phyloP scores from a whole-genome alignment of 1,140 invertebrate species.

The Pectinophora gossypiella region DNA sequence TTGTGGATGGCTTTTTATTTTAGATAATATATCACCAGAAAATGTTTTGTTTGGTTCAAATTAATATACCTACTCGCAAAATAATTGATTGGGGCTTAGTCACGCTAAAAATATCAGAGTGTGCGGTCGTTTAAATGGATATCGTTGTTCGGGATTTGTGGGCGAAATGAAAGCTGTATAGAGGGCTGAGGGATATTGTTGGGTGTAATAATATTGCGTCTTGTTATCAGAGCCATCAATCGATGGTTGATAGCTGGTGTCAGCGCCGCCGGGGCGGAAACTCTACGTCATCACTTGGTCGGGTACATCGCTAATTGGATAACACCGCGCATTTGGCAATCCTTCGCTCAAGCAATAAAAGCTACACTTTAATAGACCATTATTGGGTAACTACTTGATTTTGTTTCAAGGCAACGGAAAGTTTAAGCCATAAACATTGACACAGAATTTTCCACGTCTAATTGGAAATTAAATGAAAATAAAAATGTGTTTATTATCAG shows the following conservation, averaged over 20 bases:
- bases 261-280: conserved; percentile 5
- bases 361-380: conserved; percentile 13
- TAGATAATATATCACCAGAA: too few relatives aligned
- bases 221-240: conserved; percentile 22
- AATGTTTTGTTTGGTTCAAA: too few relatives aligned
- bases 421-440: background rate
- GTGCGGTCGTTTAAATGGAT: too few relatives aligned
- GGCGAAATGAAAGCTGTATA: background rate
- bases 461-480: too few relatives aligned
- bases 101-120: too few relatives aligned
- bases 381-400: background rate
- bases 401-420: background rate
- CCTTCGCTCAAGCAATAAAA: conserved; percentile 7
- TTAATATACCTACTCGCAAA: too few relatives aligned
- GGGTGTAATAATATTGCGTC: conserved; percentile 14
- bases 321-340: conserved; percentile 19
- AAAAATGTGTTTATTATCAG: too few relatives aligned
- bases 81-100: too few relatives aligned
- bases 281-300: conserved; percentile 4
- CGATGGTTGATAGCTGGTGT: conserved; percentile 20
- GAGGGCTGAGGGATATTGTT: background rate
- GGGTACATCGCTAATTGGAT: conserved; percentile 20
- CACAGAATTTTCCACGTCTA: too few relatives aligned
- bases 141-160: background rate
- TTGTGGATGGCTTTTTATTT: too few relatives aligned